These are phyloP conservation scores for Lateolabrax maculatus DNA, from an alignment of 2,797 vertebrate genomes.

Conservation along the genomic window DNA sequence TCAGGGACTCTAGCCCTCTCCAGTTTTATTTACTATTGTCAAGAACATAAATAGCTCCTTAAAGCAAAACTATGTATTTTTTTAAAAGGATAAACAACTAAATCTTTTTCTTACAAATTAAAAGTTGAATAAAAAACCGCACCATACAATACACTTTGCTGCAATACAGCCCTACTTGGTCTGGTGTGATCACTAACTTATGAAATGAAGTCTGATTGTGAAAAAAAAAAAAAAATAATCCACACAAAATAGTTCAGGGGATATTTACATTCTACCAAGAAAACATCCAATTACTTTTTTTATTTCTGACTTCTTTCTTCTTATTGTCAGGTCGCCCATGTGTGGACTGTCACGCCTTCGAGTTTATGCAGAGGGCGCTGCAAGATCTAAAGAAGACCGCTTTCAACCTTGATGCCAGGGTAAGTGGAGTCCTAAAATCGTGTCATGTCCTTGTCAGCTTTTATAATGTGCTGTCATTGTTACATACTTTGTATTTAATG, in stretches of 20 bases:
- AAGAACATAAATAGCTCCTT: not conserved
- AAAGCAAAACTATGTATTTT: not conserved
- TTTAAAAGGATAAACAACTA: not conserved
- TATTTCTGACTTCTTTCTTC: constrained; percentile 2
- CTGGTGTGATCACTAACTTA: no score
- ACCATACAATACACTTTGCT: not conserved
- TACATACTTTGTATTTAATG: not conserved
- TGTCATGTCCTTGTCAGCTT: no score
- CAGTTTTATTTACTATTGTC: not conserved
- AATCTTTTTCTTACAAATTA: not conserved
- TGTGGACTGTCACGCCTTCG: constrained; percentile 96
- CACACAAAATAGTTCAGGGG: not conserved
- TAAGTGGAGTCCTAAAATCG: constrained; percentile 64
- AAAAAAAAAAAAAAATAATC: no score
- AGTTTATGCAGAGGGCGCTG: constrained; percentile 98
- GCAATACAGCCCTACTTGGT: not conserved
- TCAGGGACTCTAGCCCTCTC: not conserved
- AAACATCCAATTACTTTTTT: not conserved
- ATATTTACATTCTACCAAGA: not conserved
- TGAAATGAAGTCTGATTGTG: not conserved
- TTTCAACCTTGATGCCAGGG: constrained; percentile 92
- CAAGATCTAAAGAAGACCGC: constrained; percentile 95
- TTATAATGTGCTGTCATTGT: not conserved
- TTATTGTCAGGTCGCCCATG: constrained; percentile 90
- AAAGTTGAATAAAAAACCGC: not conserved